phyloP scores from a whole-genome alignment of 2,797 vertebrate genomes.

The Pseudochaenichthys georgianus region DNA sequence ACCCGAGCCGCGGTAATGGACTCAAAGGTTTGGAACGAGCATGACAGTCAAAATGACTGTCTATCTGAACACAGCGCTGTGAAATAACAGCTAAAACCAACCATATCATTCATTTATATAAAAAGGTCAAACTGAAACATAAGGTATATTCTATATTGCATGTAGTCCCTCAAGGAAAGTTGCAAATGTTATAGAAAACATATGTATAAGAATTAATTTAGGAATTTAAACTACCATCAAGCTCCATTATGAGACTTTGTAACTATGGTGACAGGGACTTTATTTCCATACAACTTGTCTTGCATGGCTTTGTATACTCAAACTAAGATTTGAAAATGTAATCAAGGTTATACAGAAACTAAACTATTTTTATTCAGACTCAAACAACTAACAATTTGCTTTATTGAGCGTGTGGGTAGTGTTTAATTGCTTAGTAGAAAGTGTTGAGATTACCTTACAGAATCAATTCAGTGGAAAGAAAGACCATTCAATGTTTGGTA shows the following conservation, averaged over 20 bases:
- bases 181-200: background rate
- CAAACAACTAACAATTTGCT: background rate
- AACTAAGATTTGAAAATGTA: background rate
- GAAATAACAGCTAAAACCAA: constrained; percentile 13
- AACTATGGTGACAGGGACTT: background rate
- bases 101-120: constrained; percentile 8
- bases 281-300: background rate
- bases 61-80: constrained; percentile 13
- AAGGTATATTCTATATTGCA: background rate
- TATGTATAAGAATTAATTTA: background rate
- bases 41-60: constrained; percentile 49
- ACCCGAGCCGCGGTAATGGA: constrained; percentile 50
- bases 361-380: background rate
- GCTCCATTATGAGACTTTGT: background rate
- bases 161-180: background rate
- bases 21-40: constrained; percentile 46
- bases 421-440: background rate
- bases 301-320: background rate
- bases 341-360: background rate
- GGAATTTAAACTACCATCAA: constrained; percentile 1
- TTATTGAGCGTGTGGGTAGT: background rate
- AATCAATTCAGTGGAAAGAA: background rate
- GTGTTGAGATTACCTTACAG: background rate
- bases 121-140: constrained; percentile 12
- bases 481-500: background rate